Conservation (phyloP, 1,140 invertebrate species). For the Rhopalosiphum maidis region DNA sequence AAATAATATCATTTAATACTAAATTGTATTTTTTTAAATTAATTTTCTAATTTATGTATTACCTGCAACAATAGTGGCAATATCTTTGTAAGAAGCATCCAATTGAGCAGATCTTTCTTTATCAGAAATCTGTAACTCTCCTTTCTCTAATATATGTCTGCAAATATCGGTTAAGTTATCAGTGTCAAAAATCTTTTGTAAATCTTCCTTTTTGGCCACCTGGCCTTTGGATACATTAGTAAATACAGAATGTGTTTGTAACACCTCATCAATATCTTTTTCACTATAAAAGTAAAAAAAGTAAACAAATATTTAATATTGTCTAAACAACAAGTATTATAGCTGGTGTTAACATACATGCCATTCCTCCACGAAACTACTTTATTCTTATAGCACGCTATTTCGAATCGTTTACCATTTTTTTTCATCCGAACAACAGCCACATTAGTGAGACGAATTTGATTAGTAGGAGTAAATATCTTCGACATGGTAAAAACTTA, state of each 20-base stretch:
- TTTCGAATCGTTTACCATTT: constrained; percentile 98
- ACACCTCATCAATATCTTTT: constrained; percentile 98
- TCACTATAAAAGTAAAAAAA: constrained; percentile 74
- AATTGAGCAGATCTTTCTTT: constrained; percentile 92
- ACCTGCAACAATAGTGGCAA: constrained; percentile 84
- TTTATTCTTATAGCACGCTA: constrained; percentile 99
- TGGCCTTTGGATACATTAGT: constrained; percentile 98
- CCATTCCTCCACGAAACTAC: constrained; percentile 97
- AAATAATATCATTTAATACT: constrained; percentile 40
- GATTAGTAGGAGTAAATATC: constrained; percentile 98
- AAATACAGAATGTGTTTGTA: constrained; percentile 97
- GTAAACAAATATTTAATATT: constrained; percentile 35
- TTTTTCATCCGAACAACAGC: constrained; percentile 99
- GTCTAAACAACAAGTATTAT: not conserved
- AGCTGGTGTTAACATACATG: constrained; percentile 72
- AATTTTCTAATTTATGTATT: constrained; percentile 23
- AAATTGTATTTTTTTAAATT: not conserved
- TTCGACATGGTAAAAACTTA: constrained; percentile 71
- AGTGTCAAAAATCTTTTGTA: constrained; percentile 85
- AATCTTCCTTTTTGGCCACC: constrained; percentile 96
- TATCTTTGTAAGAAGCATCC: constrained; percentile 93
- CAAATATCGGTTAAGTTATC: constrained; percentile 86
- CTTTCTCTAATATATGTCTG: constrained; percentile 89
- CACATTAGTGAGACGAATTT: constrained; percentile 98
- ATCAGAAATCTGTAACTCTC: constrained; percentile 97